phyloP scores from a whole-genome alignment of 2,113 vertebrate species.

The Zeus faber region DNA sequence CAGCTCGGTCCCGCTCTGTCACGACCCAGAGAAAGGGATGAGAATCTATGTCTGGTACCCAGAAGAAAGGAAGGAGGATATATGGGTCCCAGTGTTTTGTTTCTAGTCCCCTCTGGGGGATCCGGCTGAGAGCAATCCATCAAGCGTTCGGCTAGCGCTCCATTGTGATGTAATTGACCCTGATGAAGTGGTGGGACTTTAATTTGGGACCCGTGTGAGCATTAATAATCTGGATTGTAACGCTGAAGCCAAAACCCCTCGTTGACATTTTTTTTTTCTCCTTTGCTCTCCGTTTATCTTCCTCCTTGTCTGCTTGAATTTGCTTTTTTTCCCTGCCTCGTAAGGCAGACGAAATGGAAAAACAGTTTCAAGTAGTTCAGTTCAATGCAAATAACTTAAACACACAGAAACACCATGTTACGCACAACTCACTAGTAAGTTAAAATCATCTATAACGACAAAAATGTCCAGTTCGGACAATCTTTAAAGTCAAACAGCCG shows the following conservation, averaged over 20 bases:
- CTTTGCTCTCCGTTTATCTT: constrained; percentile 18
- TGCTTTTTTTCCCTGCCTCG: too few species aligned
- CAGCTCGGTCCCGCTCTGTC: constrained; percentile 74
- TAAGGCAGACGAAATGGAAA: too few species aligned
- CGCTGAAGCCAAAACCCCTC: constrained; percentile 35
- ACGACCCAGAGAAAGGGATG: constrained; percentile 70
- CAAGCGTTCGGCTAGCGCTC: constrained; percentile 55
- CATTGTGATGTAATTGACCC: constrained; percentile 78
- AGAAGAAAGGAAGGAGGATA: constrained; percentile 67
- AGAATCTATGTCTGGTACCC: constrained; percentile 65
- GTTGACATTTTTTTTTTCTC: constrained; percentile 32
- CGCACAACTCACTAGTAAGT: too few species aligned
- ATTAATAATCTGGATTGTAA: constrained; percentile 68
- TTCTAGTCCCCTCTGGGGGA: constrained; percentile 56
- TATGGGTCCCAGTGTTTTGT: constrained; percentile 71
- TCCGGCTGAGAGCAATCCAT: constrained; percentile 67
- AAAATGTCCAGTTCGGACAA: too few species aligned
- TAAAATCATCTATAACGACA: too few species aligned
- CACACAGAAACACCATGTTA: too few species aligned
- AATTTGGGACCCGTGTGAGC: constrained; percentile 62
- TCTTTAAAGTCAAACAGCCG: too few species aligned
- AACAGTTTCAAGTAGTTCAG: too few species aligned
- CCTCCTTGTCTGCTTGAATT: too few species aligned
- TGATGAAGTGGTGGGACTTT: constrained; percentile 68
- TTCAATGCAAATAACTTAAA: too few species aligned